These are phyloP conservation scores for Cryptosula pallasiana DNA, from an alignment of 2,888 invertebrate genomes.

Conservation along the genomic window DNA sequence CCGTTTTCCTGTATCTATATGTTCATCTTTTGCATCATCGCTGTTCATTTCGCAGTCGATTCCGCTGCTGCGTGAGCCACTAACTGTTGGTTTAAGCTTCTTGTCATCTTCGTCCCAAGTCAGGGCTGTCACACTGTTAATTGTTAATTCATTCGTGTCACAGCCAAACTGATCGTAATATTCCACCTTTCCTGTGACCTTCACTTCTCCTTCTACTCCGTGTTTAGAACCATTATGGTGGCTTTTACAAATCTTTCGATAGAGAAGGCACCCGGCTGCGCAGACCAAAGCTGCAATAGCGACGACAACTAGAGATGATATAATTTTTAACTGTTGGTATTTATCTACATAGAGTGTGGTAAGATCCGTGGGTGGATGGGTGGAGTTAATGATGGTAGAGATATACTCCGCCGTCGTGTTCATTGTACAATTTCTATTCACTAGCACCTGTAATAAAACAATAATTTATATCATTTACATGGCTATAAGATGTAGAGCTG, in stretches of 20 bases:
- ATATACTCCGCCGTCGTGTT: too few species aligned
- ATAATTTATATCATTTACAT: too few species aligned
- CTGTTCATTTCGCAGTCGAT: background rate
- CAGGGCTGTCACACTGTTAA: slow-evolving; percentile 21
- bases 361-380: too few species aligned
- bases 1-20: background rate
- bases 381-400: too few species aligned
- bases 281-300: background rate
- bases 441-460: too few species aligned
- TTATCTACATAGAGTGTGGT: background rate
- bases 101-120: background rate
- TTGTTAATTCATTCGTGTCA: background rate
- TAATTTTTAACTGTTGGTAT: slow-evolving; percentile 11
- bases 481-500: too few species aligned
- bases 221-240: background rate
- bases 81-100: background rate
- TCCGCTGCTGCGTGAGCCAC: slow-evolving; percentile 9
- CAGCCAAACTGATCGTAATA: slow-evolving; percentile 6
- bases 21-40: background rate
- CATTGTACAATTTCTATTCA: too few species aligned
- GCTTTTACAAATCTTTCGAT: background rate
- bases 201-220: background rate
- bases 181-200: background rate
- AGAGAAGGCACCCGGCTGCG: background rate
- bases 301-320: slow-evolving; percentile 4